These are phyloP conservation scores for Anorthoa munda DNA, from an alignment of 2,888 invertebrate genomes.

Conservation along the genomic window DNA sequence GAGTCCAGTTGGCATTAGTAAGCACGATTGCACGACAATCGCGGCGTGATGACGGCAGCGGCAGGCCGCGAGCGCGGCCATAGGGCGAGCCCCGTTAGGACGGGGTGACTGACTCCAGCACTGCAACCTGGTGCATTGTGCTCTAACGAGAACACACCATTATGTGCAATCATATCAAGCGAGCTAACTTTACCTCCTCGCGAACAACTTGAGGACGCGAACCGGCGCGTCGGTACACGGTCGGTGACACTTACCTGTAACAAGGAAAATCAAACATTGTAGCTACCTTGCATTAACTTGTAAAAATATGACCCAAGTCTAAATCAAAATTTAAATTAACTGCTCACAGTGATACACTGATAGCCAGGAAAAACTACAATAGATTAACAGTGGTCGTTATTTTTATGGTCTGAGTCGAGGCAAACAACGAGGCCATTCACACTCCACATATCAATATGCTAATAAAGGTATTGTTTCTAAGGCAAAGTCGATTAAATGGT, in stretches of 20 bases:
- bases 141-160: slow-evolving; percentile 89
- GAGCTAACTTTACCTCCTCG: slow-evolving; percentile 79
- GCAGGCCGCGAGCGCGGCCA: slow-evolving; percentile 78
- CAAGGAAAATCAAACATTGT: slow-evolving; percentile 72
- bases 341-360: slow-evolving; percentile 30
- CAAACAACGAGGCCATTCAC: slow-evolving; percentile 75
- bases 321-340: slow-evolving; percentile 32
- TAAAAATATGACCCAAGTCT: slow-evolving; percentile 24
- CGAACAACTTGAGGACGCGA: slow-evolving; percentile 52
- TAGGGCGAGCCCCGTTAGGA: slow-evolving; percentile 90
- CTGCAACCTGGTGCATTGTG: slow-evolving; percentile 91
- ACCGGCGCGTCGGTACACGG: slow-evolving; percentile 14
- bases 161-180: slow-evolving; percentile 86
- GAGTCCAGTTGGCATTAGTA: slow-evolving; percentile 85
- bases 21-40: slow-evolving; percentile 85
- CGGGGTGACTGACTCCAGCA: slow-evolving; percentile 89
- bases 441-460: slow-evolving; percentile 79
- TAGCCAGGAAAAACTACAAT: slow-evolving; percentile 40
- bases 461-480: slow-evolving; percentile 84
- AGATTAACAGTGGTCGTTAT: slow-evolving; percentile 53
- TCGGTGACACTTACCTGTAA: slow-evolving; percentile 83
- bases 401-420: slow-evolving; percentile 65
- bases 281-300: slow-evolving; percentile 23
- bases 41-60: slow-evolving; percentile 84
- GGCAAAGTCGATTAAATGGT: slow-evolving; percentile 82